phyloP scores from a whole-genome alignment of 2,113 vertebrate genomes.

The Bucco capensis region DNA sequence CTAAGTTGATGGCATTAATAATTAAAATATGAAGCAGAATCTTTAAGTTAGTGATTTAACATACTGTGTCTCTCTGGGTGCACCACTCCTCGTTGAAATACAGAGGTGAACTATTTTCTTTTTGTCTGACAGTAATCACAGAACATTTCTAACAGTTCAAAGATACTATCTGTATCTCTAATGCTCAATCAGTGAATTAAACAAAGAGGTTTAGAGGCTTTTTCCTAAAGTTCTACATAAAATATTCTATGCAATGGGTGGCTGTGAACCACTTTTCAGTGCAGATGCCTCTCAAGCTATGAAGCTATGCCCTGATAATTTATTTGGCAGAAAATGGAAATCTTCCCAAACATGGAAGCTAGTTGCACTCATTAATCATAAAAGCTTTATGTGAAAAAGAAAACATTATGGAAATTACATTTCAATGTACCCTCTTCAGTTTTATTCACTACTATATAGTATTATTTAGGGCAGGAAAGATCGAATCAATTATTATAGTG shows the following conservation, averaged over 20 bases:
- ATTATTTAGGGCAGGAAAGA: constrained; percentile 13
- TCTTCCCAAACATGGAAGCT: not conserved
- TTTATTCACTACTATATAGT: not conserved
- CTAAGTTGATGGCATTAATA: not conserved
- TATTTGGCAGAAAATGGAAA: constrained; percentile 37
- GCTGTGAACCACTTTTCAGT: not conserved
- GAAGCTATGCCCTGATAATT: not conserved
- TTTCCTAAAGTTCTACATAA: not conserved
- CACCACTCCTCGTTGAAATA: not conserved
- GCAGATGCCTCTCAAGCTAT: not conserved
- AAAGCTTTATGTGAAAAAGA: constrained; percentile 18
- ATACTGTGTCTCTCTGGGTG: not conserved
- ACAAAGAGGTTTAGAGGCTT: not conserved
- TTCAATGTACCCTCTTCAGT: constrained; percentile 5
- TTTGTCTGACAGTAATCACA: not conserved
- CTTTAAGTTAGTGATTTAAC: not conserved
- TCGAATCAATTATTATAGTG: not conserved
- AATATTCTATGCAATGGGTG: not conserved
- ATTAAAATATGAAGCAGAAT: not conserved
- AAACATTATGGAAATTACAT: constrained; percentile 43
- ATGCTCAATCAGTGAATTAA: not conserved
- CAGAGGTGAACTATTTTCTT: not conserved
- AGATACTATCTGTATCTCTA: not conserved
- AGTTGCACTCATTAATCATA: constrained; percentile 30
- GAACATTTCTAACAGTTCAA: not conserved